Evolutionary conservation across 2,797 vertebrate species (phyloP).

Genomic region (Scomberomorus guttatus): DNA sequence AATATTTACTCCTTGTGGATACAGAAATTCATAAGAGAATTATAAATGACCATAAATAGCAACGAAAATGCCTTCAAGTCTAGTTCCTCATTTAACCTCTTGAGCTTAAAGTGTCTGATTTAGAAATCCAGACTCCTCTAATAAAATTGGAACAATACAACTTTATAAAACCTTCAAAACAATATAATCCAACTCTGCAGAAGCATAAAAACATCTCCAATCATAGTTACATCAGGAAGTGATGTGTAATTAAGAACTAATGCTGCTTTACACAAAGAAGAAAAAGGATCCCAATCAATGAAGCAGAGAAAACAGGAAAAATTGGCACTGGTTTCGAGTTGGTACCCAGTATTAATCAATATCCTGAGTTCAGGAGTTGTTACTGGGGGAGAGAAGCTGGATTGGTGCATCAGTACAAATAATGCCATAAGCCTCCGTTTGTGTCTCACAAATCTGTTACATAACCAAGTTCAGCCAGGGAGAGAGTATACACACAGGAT

Average conservation of each 20-base stretch:
- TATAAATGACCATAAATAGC: neutral
- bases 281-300: too few species aligned
- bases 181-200: neutral
- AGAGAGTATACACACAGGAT: constrained; percentile 1
- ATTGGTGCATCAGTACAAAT: neutral
- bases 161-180: too few species aligned
- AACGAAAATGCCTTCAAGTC: too few species aligned
- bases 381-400: neutral
- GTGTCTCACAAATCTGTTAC: constrained; percentile 22
- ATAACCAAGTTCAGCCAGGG: constrained; percentile 9
- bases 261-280: neutral
- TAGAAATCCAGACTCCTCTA: neutral
- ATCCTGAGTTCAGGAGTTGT: neutral
- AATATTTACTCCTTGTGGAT: neutral
- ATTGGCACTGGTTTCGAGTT: neutral
- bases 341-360: neutral
- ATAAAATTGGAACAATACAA: too few species aligned
- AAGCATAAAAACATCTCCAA: neutral
- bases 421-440: neutral
- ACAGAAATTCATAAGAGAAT: neutral
- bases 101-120: too few species aligned
- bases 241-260: neutral
- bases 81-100: too few species aligned
- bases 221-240: neutral
- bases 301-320: neutral